Base-by-base conservation (phyloP, 2,888 invertebrate genomes). In the Octodonta nipae region DNA sequence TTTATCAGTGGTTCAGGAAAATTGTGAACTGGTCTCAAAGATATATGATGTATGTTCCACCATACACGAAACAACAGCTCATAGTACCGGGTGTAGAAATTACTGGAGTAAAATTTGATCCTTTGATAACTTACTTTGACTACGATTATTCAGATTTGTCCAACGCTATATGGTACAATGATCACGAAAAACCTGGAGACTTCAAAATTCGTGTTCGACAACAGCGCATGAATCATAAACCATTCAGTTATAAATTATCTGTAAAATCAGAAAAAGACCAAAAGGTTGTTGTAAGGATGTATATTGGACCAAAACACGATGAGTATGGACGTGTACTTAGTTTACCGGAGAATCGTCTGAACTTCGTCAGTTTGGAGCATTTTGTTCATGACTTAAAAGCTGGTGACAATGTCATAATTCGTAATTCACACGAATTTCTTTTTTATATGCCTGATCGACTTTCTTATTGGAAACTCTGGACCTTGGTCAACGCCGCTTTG, bases 301-400 rank as follows among this genome's bases (percentile, higher is more conserved):
- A 74, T 67, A 48, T 80, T 20, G 80, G 76, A 40, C 81, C 81
- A 5, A 79, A 77, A 57, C 74, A 71, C 50, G 73, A 78, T 49
- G 63, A 67, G 42, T 65, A 66, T 28, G 68, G 67, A 26, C 67
- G 65, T 40, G 58, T 61, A 15, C 49, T 72, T 13, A 58, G 60
- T 37, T 51, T 78, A 10, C 64, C 67, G 38, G 62, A 73, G 10
- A 70, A 68, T 54, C 67, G 70, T 54, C 58, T 65, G 47, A 69
- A 75, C 53, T 76, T 75, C 50, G 68, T 71, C 38, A 65, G 71
- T 52, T 54, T 77, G 14, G 78, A 78, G 52, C 55, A 58, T 36
- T 68, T 79, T 65, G 41, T 67, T 6, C 68, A 68, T 57, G 68
- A 71, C 43, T 60, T 84, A 38, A 63, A 58, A 15, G 63, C 66